These are phyloP conservation scores for Drosophila miranda DNA, from an alignment of 1,140 invertebrate genomes.

Conservation along the genomic window DNA sequence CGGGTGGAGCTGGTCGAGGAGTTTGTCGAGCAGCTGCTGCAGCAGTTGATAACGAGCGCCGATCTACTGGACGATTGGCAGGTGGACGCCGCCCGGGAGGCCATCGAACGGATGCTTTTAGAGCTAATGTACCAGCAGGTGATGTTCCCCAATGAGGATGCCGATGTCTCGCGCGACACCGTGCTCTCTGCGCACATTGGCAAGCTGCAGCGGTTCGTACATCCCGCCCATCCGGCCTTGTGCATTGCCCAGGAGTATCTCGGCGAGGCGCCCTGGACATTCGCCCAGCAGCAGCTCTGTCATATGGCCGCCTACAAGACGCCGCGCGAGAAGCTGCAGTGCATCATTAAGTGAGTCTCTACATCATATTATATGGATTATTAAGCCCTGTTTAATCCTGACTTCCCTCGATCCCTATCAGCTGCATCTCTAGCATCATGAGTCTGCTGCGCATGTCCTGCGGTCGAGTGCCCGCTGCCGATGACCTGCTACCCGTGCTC, in stretches of 20 bases:
- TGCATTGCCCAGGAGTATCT: constrained; percentile 91
- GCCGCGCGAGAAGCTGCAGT: constrained; percentile 96
- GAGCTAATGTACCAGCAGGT: constrained; percentile 95
- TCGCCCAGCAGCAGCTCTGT: constrained; percentile 96
- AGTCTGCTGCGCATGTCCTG: constrained; percentile 93
- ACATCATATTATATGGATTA: no score
- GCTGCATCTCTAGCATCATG: constrained; percentile 96
- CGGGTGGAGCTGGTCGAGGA: constrained; percentile 89
- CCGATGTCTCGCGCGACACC: constrained; percentile 95
- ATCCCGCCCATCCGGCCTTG: constrained; percentile 91
- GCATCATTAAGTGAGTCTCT: constrained; percentile 82
- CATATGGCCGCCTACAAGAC: constrained; percentile 97
- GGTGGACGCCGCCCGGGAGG: constrained; percentile 87
- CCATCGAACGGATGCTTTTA: constrained; percentile 92
- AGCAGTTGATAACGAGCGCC: constrained; percentile 54
- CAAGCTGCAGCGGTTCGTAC: constrained; percentile 91
- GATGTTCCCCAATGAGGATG: constrained; percentile 98
- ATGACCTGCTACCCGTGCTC: constrained; percentile 98
- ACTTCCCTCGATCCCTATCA: constrained; percentile 83
- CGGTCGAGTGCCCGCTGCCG: constrained; percentile 93
- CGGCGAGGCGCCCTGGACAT: constrained; percentile 98
- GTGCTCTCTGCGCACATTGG: constrained; percentile 94
- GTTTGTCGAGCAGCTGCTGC: constrained; percentile 84
- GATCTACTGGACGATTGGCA: constrained; percentile 86
- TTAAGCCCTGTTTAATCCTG: not conserved